Base-by-base conservation (phyloP, 2,888 invertebrate species). In the Drosophila stalkeri region DNA sequence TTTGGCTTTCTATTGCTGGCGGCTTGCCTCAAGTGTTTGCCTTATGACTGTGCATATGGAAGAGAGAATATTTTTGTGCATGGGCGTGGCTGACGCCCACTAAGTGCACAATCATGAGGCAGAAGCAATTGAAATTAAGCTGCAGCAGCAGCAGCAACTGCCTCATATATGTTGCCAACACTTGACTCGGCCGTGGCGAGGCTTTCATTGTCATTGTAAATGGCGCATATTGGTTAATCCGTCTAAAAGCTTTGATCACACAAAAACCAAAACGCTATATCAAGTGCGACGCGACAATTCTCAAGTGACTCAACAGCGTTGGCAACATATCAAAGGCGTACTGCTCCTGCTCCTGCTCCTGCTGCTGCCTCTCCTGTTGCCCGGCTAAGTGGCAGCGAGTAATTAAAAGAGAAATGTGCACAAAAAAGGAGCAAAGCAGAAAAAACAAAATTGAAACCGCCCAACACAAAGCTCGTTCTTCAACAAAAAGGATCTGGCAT, bases 171-270 rank as follows among this genome's bases (percentile, higher is more conserved):
- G 74, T 68, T 3, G 66, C 64, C 71, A 63, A 56, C 77, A 63
- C 70, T 74, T 75, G 72, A 80, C 69, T 82, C 61, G 23, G 18
- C 7, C 52, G 51, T 16, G 44, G 68, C 49, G 18, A 23, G 41
- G 46, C 59, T 64, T 75, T 76, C 88, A 86, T 78, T 87, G 88
- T 80, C 88, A 85, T 73, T 75, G 68, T 44, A 61, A 60, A 18
- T 69, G 37, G 33, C 41, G 67, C 60, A 76, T 81, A 80, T 80
- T 89, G 88, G 88, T 87, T 86, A 89, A 86, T 86, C 82, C 90
- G 64, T 64, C 85, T 89, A 80, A 86, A 89, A 89, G 90, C 89
- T 87, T 87, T 89, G 89, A 89, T 79, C 86, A 7, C 62, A 64
- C 52, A 23, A 43, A 14, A 62, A 23, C 20, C 27, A 39, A 44